Base-by-base conservation (phyloP, 2,113 vertebrate genomes). In the Scophthalmus maximus region DNA sequence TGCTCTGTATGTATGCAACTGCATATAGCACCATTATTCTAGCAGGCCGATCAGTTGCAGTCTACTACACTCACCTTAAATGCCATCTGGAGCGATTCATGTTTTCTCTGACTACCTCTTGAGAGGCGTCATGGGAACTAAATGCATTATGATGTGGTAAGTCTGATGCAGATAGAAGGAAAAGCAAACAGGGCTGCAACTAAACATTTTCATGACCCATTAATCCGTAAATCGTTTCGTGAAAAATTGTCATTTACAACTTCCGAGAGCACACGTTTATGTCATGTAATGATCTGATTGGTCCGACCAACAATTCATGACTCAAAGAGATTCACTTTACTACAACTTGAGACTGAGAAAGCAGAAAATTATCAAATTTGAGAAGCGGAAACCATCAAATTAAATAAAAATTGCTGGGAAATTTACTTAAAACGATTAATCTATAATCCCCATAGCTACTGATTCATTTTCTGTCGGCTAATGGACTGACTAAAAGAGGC, bases 61-160 rank as follows among this genome's bases (percentile, higher is more conserved):
- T 68, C 69, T 76, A 56, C 14, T 57, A 70, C 27, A 56, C 60
- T 59, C 38, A 50, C 26, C 51, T 57, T 61, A 57, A 79, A 65
- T 23, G 46, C 10, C n/a, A 36, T 51, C 22, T 60, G 1, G 40
- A 40, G 38, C 52, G 50, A 15, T 18, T 30, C 8, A 18, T 12
- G 46, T 71, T 59, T 36, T 26, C 8, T 47, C 18, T 49, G 22
- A 8, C 3, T 23, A 20, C 42, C 44, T 27, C 44, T 30, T 42
- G 22, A 22, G 3, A 52, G 7, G 11, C 44, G 38, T 23, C 15
- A 49, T 15, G 14, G 25, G 34, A 25, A 3, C 42, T 63, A 40
- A 68, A 58, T 15, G n/a, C 15, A 59, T 20, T 18, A 25, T 6
- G 5, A 46, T 23, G 30, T 20, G 12, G 18, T n/a, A 18, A 17